Base-by-base conservation (phyloP, 2,797 vertebrate genomes). In the Pterois miles region DNA sequence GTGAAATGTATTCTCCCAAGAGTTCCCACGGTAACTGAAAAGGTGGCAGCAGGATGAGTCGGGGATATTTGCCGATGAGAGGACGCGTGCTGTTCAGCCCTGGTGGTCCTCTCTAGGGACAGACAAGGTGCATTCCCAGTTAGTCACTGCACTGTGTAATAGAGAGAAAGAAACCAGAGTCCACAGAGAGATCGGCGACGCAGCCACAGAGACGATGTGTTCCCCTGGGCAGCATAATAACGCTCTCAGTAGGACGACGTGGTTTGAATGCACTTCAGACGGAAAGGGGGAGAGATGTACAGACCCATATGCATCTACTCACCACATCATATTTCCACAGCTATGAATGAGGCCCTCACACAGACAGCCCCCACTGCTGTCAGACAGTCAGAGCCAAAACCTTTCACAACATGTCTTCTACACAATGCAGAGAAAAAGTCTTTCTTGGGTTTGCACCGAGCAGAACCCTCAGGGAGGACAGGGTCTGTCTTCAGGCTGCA, bases 191-290 rank as follows among this genome's bases (percentile, higher is more conserved):
- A 73, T 69, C 81, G 60, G 36, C 4, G 73, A 88, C 83, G 80
- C 67, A 77, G 89, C 81, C 88, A 84, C 86, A 83, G 87, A 90
- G 86, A 70, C 77, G 86, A 88, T 67, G 86, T 86, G 88, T 91
- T 93, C 84, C 81, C 81, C 88, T 73, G 87, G 76, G 81, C 71
- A 80, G 72, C 74, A 90, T 92, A 89, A 93, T 93, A 87, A 92
- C 89, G 89, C 88, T 93, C 87, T 93, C 87, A 91, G 88, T 87
- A 73, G 86, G 77, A 90, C 78, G 60, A 88, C 84, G 82, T 89
- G 92, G 93, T 94, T 94, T 94, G 91, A 96, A 94, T 85, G 77
- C 87, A 89, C 91, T 92, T 94, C 93, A 93, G 88, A 95, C 80
- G 57, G 78, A 86, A 74, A 77, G 79, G 34, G 74, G 74, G 68